phyloP scores from a whole-genome alignment of 1,140 invertebrate species.

The Drosophila busckii region DNA sequence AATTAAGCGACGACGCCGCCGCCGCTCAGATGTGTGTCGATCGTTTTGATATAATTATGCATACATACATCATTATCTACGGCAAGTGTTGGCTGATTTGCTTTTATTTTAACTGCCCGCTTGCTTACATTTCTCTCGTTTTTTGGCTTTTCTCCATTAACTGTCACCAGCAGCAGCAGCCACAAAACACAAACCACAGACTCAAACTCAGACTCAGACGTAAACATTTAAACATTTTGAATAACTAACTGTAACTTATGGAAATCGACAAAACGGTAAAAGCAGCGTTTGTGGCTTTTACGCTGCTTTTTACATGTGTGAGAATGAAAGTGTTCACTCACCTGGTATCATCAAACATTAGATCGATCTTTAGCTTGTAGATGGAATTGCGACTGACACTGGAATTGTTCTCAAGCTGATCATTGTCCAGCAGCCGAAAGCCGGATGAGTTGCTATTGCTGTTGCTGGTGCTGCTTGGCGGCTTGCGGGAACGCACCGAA shows the following conservation, averaged over 20 bases:
- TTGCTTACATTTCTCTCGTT: slow-evolving; percentile 4
- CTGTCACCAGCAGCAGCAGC: no score
- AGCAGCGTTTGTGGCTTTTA: slow-evolving; percentile 29
- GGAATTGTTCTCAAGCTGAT: slow-evolving; percentile 80
- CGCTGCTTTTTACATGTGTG: slow-evolving; percentile 19
- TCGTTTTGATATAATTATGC: slow-evolving; percentile 49
- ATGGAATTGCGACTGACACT: slow-evolving; percentile 83
- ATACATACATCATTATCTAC: slow-evolving; percentile 17
- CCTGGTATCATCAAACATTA: slow-evolving; percentile 87
- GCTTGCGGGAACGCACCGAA: slow-evolving; percentile 50
- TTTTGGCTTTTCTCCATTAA: background rate
- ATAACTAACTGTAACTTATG: slow-evolving; percentile 67
- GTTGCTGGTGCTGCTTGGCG: slow-evolving; percentile 47
- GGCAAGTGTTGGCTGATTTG: no score
- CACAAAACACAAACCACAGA: no score
- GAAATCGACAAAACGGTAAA: slow-evolving; percentile 73
- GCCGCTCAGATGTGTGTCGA: slow-evolving; percentile 70
- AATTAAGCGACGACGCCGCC: slow-evolving; percentile 55
- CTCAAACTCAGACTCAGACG: no score
- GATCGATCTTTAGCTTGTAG: slow-evolving; percentile 90
- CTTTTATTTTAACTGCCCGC: no score
- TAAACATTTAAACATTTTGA: slow-evolving; percentile 41
- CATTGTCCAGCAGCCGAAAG: slow-evolving; percentile 78
- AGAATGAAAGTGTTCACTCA: slow-evolving; percentile 76
- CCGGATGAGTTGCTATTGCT: slow-evolving; percentile 70